Evolutionary conservation across 2,797 vertebrate species (phyloP), one percentile per base, ranked within the genome.

Genomic region (Spheniscus humboldti): DNA sequence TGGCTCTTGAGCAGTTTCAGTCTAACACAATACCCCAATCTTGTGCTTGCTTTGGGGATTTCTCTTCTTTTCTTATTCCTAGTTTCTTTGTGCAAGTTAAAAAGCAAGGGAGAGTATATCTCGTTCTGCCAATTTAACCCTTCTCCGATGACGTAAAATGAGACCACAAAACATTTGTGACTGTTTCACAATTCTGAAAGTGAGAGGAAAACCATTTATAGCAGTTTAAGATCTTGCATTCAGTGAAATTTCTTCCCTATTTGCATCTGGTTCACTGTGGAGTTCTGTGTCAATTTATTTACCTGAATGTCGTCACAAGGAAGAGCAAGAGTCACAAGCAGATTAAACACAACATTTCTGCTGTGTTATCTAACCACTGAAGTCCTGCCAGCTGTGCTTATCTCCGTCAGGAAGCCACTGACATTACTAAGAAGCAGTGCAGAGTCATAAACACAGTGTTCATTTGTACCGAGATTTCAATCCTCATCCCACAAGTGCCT

Each of bases 351-450:
- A 56, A 23, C 0, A 5, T 39, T 92, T 94, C 56, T 77, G 60
- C 64, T 88, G 78, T 88, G 69, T 93, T 96, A 95, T 55, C 84
- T 95, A 95, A 93, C 22, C 5, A 52, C 77, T 85, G 80, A 93
- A 92, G 80, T 73, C 77, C 80, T 95, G 92, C 92, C 94, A 95
- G 80, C 69, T 82, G 63, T 9, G 43, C 55, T 95, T 94, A 81
- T 89, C 63, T 91, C 92, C 10, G 18, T 69, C 74, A 73, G 74
- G 50, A 96, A 89, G 79, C 33, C 39, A 63, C 67, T 45, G 43
- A 79, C 62, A 69, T n/a, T 73, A 57, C 27, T 82, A 87, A 81
- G 82, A 85, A 85, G 84, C 14, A 50, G 11, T 28, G 67, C 47
- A 73, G 30, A 77, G 55, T 55, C 60, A 69, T 55, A 92, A 90